A percentile compares a stretch with the other conserved stretches of the same genome.
phyloP scores from a whole-genome alignment of 2,113 vertebrate species.

The Beaufortia kweichowensis region DNA sequence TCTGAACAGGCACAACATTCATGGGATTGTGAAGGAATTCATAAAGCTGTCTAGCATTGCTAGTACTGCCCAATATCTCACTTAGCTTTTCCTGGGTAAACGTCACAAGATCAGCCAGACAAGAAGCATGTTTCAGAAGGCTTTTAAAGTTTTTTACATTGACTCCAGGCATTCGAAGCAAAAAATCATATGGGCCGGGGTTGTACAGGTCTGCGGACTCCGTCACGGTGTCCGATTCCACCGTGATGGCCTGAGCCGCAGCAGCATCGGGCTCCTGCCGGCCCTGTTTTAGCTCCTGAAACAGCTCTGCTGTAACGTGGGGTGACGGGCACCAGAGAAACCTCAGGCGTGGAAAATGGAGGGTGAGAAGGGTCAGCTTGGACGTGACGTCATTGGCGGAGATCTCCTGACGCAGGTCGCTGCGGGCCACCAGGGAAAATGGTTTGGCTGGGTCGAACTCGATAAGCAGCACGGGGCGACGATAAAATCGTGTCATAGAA shows the following conservation, averaged over 20 bases:
- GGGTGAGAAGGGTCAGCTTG: constrained; percentile 88
- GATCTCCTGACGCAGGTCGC: constrained; percentile 85
- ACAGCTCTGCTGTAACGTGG: constrained; percentile 85
- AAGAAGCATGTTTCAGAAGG: constrained; percentile 79
- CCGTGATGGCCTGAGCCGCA: constrained; percentile 81
- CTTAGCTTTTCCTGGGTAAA: constrained; percentile 80
- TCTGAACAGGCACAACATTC: constrained; percentile 62
- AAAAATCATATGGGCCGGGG: constrained; percentile 91
- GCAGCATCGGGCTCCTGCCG: constrained; percentile 78
- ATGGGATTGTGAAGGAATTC: constrained; percentile 86
- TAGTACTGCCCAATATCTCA: constrained; percentile 76
- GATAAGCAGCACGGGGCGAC: constrained; percentile 86
- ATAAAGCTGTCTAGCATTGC: constrained; percentile 80
- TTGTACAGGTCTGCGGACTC: constrained; percentile 85
- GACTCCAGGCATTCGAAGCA: constrained; percentile 92
- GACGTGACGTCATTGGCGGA: constrained; percentile 87
- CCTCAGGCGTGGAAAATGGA: constrained; percentile 91
- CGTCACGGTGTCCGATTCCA: constrained; percentile 81
- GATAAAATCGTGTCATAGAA: constrained; percentile 92
- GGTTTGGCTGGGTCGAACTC: constrained; percentile 91
- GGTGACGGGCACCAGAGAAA: constrained; percentile 96
- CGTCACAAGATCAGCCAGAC: constrained; percentile 81
- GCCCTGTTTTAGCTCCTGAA: constrained; percentile 87
- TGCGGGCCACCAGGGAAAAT: constrained; percentile 83
- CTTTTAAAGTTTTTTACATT: constrained; percentile 84